Percentiles rank a stretch among this genome's conserved stretches.
Conservation (phyloP, 2,797 vertebrate species). For the Melanotaenia pygmaea region DNA sequence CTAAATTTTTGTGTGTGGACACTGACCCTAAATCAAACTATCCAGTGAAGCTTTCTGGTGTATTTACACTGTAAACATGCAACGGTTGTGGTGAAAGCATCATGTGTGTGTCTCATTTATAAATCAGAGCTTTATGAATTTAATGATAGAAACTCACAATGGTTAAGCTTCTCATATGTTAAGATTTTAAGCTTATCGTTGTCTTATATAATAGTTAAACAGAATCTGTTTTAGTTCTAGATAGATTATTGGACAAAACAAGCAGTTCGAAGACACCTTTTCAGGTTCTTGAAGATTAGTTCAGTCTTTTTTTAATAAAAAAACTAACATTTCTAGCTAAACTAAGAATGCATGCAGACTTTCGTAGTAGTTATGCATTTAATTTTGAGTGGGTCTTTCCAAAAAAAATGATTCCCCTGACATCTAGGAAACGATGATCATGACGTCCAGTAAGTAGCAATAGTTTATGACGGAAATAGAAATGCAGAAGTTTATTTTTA, state of each 20-base stretch:
- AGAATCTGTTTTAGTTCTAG: not conserved
- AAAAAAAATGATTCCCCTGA: conserved; percentile 13
- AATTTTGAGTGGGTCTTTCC: conserved; percentile 15
- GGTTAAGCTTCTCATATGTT: too few species aligned
- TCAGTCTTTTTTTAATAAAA: too few species aligned
- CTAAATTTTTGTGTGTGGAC: not conserved
- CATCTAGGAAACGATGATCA: conserved; percentile 25
- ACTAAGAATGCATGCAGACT: too few species aligned
- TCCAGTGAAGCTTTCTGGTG: not conserved
- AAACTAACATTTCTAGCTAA: not conserved
- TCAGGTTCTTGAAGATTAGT: not conserved
- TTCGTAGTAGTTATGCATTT: not conserved
- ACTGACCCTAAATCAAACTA: not conserved
- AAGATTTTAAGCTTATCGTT: too few species aligned
- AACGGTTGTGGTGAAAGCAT: not conserved
- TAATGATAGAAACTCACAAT: not conserved
- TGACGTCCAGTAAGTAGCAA: not conserved
- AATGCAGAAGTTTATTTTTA: conserved; percentile 34
- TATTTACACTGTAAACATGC: not conserved
- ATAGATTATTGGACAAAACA: not conserved
- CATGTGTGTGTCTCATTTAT: not conserved
- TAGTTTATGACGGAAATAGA: conserved; percentile 12
- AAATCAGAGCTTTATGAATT: not conserved
- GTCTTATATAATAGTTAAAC: too few species aligned
- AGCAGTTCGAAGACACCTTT: too few species aligned